Base-by-base conservation (phyloP, 2,113 vertebrate genomes). In the Condylura cristata region DNA sequence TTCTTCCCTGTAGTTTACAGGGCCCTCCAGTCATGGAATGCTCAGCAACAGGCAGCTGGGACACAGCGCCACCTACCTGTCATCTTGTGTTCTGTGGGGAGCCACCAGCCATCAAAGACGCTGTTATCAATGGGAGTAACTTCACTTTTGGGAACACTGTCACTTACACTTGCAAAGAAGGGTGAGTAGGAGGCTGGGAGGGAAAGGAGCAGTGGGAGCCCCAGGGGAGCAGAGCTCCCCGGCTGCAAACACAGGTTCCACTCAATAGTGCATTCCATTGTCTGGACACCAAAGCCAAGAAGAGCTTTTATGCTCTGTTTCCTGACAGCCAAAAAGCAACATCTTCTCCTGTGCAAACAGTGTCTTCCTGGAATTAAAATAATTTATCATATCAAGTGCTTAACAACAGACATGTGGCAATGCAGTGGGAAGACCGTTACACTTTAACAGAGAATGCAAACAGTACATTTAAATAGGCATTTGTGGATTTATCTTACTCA, bases 141-240 rank as follows among this genome's bases (percentile, higher is more conserved):
- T 99, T 99, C 72, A 99, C 99, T 65, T 98, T 99, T 95, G 99
- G 99, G 89, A 99, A 96, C 98, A 98, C 86, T 0, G 98, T 99
- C 97, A 98, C 99, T 97, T 99, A 99, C 90, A 98, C 90, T 30
- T 99, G 99, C 98, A 99, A 99, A 98, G 99, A 99, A 98, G 99
- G 99, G 99, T 99, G 99, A 98, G 98, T 98, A 90, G 22, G 72
- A 90, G 22, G 72, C 88, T 13, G 0, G 3, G 66, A 20, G 17
- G 32, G 11, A 76, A 30, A 76, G 63, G 28, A 28, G 16, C 32
- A 0, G 1, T 14, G 78, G 32, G 83, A 51, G 53, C 22, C 6
- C 41, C 2, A 2, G 56, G 41, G 46, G 34, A 3, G 3, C 0
- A 8, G 20, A 10, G 3, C 20, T 30, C 39, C 37, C 14, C 1